Percentiles rank a stretch among this genome's conserved stretches.
phyloP scores from a whole-genome alignment of 2,888 invertebrate species.

The Patella caerulea region DNA sequence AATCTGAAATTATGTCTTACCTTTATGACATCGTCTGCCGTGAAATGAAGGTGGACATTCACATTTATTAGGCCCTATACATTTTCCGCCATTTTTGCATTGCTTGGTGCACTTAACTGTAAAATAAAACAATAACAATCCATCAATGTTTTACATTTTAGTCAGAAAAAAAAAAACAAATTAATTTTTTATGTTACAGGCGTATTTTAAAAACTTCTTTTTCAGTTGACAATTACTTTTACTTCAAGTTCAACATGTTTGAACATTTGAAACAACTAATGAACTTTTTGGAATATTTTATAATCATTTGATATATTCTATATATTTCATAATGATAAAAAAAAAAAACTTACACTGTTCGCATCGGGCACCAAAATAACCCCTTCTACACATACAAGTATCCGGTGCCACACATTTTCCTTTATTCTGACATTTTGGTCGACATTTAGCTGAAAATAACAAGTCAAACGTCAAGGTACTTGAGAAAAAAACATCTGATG shows the following conservation, averaged over 20 bases:
- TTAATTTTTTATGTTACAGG: no score
- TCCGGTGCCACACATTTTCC: slow-evolving; percentile 86
- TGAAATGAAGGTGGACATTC: slow-evolving; percentile 56
- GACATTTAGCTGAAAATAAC: slow-evolving; percentile 79
- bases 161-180: not conserved
- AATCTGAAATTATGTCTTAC: slow-evolving; percentile 29
- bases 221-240: no score
- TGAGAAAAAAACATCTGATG: not conserved
- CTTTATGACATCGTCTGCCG: slow-evolving; percentile 62
- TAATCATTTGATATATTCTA: no score
- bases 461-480: slow-evolving; percentile 17
- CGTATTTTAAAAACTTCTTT: no score
- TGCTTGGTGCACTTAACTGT: slow-evolving; percentile 80
- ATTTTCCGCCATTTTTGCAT: slow-evolving; percentile 66
- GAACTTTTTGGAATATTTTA: no score
- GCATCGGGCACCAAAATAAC: slow-evolving; percentile 55
- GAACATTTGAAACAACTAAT: no score
- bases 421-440: slow-evolving; percentile 84
- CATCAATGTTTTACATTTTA: not conserved
- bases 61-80: slow-evolving; percentile 60
- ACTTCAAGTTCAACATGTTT: no score
- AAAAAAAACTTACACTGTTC: slow-evolving; percentile 52
- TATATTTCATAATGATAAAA: not conserved
- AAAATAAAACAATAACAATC: slow-evolving; percentile 25
- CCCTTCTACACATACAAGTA: slow-evolving; percentile 82